These are phyloP conservation scores for Heliocidaris erythrogramma DNA, from an alignment of 35 echinoderm and acorn worm genomes.

Conservation along the genomic window DNA sequence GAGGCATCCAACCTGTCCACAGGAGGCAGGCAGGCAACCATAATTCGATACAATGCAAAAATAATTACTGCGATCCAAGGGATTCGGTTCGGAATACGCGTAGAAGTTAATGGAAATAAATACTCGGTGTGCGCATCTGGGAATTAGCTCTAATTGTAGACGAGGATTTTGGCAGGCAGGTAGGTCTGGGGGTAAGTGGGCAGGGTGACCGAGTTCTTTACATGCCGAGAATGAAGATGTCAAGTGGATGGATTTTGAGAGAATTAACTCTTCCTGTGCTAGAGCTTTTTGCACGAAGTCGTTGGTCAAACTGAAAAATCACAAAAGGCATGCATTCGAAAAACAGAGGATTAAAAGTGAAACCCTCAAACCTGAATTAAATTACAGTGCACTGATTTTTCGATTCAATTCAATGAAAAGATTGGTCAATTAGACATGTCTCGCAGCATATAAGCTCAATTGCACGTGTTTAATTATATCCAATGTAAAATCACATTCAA, in stretches of 20 bases:
- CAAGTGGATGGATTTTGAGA: background rate
- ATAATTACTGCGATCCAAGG: constrained; percentile 20
- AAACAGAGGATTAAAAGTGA: too few species aligned
- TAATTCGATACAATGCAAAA: constrained; percentile 11
- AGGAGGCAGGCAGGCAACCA: background rate
- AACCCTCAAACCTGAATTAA: too few species aligned
- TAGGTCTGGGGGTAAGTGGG: background rate
- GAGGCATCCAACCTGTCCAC: background rate
- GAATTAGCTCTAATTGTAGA: constrained; percentile 23
- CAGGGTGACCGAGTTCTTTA: background rate
- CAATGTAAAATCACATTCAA: too few species aligned
- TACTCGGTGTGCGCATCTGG: background rate
- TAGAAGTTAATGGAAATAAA: constrained; percentile 19
- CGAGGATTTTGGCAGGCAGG: background rate
- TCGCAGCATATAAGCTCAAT: too few species aligned
- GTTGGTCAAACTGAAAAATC: background rate
- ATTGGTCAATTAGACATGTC: too few species aligned
- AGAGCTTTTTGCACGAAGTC: background rate
- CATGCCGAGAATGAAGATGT: background rate
- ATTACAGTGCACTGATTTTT: too few species aligned
- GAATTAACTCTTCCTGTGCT: background rate
- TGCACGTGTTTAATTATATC: too few species aligned
- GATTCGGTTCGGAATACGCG: background rate
- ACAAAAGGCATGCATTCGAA: background rate
- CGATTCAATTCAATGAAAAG: too few species aligned